Percentiles rank a stretch among this genome's conserved stretches.
Evolutionary conservation across 1,140 invertebrate species (phyloP).

Genomic region (Mesaphorura yosii): DNA sequence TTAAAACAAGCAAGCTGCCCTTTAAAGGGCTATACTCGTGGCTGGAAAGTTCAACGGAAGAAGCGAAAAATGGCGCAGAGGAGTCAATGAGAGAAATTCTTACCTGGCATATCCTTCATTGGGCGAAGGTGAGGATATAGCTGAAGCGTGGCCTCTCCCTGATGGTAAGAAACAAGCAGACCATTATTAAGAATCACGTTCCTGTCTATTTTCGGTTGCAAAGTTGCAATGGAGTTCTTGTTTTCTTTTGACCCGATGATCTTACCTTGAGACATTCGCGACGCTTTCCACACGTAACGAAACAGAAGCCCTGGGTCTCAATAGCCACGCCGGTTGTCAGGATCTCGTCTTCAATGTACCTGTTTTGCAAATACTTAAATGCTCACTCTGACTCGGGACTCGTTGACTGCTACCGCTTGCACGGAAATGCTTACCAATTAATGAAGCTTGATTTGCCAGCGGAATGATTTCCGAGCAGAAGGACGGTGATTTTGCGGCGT

Average conservation of each 20-base stretch:
- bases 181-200: too few relatives aligned
- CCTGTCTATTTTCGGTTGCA: too few relatives aligned
- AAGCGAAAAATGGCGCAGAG: too few relatives aligned
- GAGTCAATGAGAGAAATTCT: slow-evolving; percentile 24
- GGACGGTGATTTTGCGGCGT: slow-evolving; percentile 48
- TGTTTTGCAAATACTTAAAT: slow-evolving; percentile 33
- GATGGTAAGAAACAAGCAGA: too few relatives aligned
- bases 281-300: slow-evolving; percentile 48
- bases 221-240: too few relatives aligned
- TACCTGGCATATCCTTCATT: slow-evolving; percentile 44
- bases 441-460: slow-evolving; percentile 54
- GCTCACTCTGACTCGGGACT: not conserved
- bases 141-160: slow-evolving; percentile 51
- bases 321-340: slow-evolving; percentile 51
- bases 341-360: slow-evolving; percentile 52
- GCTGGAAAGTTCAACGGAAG: slow-evolving; percentile 13
- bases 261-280: slow-evolving; percentile 47
- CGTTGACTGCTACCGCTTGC: too few relatives aligned
- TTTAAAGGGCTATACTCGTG: slow-evolving; percentile 36
- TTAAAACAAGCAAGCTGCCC: slow-evolving; percentile 36
- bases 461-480: slow-evolving; percentile 52
- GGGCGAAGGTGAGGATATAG: slow-evolving; percentile 50
- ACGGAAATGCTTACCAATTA: slow-evolving; percentile 50
- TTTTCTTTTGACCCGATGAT: too few relatives aligned
- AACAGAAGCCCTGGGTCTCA: slow-evolving; percentile 50